phyloP scores from a whole-genome alignment of 2,113 vertebrate genomes.

The Pangasianodon gigas region DNA sequence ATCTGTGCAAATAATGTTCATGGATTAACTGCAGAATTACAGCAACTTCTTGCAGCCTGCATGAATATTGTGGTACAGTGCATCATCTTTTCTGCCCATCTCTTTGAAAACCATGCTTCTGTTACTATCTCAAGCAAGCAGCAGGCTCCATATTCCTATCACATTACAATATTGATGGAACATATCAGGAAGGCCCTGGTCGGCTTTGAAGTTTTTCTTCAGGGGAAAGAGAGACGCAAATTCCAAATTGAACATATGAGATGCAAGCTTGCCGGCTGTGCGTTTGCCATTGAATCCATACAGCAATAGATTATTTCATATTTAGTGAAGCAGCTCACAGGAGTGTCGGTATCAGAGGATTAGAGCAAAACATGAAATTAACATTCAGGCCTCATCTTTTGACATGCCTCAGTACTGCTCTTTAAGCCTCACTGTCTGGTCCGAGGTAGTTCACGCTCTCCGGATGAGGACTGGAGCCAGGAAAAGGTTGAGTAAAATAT shows the following conservation, averaged over 20 bases:
- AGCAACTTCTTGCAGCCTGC: constrained; percentile 18
- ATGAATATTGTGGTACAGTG: constrained; percentile 27
- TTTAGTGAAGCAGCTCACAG: constrained; percentile 82
- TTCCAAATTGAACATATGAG: constrained; percentile 80
- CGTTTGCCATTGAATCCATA: constrained; percentile 77
- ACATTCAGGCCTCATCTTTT: constrained; percentile 78
- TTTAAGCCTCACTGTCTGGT: constrained; percentile 52
- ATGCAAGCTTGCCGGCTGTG: constrained; percentile 75
- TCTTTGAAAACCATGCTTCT: constrained; percentile 64
- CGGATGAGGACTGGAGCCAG: constrained; percentile 1
- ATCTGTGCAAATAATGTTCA: constrained; percentile 32
- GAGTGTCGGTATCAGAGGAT: constrained; percentile 82
- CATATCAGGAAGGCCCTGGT: constrained; percentile 74
- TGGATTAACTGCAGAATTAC: constrained; percentile 17
- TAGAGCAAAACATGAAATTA: constrained; percentile 82
- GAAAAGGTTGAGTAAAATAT: background rate
- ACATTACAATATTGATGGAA: constrained; percentile 81
- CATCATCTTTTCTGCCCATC: constrained; percentile 48
- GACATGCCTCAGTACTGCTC: constrained; percentile 60
- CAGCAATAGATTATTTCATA: constrained; percentile 80
- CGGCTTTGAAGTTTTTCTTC: constrained; percentile 79
- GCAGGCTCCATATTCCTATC: constrained; percentile 74
- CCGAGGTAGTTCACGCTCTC: constrained; percentile 24
- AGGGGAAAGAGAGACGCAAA: constrained; percentile 70
- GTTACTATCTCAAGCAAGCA: constrained; percentile 72